Evolutionary conservation across 2,113 vertebrate species (phyloP), one percentile per base, ranked within the genome.

Genomic region (Notarius lentiginosus): DNA sequence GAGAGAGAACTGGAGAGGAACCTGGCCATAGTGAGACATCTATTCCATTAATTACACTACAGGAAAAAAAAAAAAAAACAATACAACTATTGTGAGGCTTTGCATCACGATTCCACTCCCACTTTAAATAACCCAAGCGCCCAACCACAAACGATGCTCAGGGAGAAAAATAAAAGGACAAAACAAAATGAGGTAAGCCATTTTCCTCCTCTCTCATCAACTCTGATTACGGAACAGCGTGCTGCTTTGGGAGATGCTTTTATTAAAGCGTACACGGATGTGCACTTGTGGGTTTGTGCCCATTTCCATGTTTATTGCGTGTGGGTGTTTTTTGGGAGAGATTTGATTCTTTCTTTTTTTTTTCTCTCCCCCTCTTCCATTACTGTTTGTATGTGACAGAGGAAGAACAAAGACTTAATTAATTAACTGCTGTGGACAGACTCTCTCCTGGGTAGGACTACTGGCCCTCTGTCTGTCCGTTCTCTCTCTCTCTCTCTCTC

Each of bases 321-420:
- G 34, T 30, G 86, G 60, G 73, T 75, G 83, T 88, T 76, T 89
- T 87, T 83, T 61, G 47, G 77, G 20, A 51, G 75, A 85, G 70
- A 47, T 73, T 51, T 79, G 30, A 79, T 84, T 91, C 88, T 58
- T 91, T 90, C 70, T 65, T 73, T 86, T 58, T 90, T 90, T 79
- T 77, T 60, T 87, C 80, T 72, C 82, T 86, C 15, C 55, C 61
- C 51, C 75, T 79, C n/a, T n/a, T 60, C 89, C 83, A 82, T 70
- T 73, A 34, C 73, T 84, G 89, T 92, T 92, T 92, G 90, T 92
- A 91, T 91, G 87, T 90, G 73, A 88, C 80, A 86, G 86, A 86
- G 61, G 73, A 87, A 85, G 88, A 93, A 94, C 91, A 94, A 93
- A 92, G 91, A 88, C 90, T 91, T 91, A 92, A 92, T 93, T 92